Conservation (phyloP, 2,113 vertebrate species). For the Aegotheles bennettii region DNA sequence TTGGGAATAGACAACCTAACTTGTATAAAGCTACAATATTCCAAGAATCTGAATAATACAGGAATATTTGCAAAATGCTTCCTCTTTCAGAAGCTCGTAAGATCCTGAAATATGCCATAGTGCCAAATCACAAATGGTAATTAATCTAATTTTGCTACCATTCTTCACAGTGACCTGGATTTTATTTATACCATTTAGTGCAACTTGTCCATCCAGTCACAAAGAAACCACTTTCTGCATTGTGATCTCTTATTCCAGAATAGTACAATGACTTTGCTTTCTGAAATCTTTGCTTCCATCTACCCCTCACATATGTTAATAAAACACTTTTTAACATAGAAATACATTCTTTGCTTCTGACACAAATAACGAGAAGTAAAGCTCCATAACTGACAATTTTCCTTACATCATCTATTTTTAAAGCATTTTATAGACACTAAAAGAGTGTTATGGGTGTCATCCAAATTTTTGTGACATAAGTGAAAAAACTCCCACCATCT, state of each 20-base stretch:
- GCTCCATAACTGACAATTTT: neutral
- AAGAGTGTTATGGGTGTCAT: constrained; percentile 16
- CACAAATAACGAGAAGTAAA: neutral
- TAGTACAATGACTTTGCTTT: neutral
- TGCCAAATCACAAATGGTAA: neutral
- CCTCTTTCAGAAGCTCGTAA: neutral
- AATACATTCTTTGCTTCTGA: neutral
- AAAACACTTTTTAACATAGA: neutral
- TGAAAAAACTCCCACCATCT: constrained; percentile 21
- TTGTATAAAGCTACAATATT: neutral
- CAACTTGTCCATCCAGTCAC: neutral
- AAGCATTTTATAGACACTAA: constrained; percentile 44
- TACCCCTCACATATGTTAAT: neutral
- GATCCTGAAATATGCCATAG: neutral
- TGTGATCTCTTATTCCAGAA: neutral
- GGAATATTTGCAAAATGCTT: neutral
- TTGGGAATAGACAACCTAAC: neutral
- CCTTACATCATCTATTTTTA: constrained; percentile 38
- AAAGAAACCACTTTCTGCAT: neutral
- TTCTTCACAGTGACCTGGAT: neutral
- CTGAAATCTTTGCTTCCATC: neutral
- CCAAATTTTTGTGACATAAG: constrained; percentile 35
- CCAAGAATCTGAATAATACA: neutral
- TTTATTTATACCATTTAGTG: neutral
- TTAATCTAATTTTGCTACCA: neutral